phyloP scores from a whole-genome alignment of 2,113 vertebrate species.

The Dinomys branickii region DNA sequence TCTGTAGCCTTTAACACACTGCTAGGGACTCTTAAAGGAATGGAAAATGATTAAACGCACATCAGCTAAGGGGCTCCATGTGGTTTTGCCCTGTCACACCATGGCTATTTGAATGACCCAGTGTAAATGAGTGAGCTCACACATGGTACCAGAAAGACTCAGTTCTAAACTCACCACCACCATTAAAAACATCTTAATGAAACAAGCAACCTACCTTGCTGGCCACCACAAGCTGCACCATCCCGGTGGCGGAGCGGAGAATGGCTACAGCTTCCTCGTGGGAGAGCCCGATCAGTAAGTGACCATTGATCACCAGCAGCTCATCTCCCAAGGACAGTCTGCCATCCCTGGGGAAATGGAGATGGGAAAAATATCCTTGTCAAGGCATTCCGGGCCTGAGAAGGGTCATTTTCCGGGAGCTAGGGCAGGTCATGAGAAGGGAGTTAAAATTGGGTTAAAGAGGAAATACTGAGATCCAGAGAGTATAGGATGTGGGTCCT shows the following conservation, averaged over 20 bases:
- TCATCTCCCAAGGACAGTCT: constrained; percentile 94
- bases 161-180: background rate
- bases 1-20: background rate
- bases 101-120: background rate
- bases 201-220: constrained; percentile 90
- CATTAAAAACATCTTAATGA: background rate
- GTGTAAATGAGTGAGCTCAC: background rate
- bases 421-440: background rate
- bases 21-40: background rate
- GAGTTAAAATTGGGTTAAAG: background rate
- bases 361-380: constrained; percentile 36
- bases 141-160: background rate
- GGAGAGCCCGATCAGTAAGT: constrained; percentile 95
- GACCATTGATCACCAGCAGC: constrained; percentile 96
- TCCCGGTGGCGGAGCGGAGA: constrained; percentile 91
- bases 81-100: background rate
- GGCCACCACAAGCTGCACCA: constrained; percentile 95
- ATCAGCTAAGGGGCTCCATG: background rate
- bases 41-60: background rate
- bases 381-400: constrained; percentile 58
- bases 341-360: constrained; percentile 91
- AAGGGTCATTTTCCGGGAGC: background rate
- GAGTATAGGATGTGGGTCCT: background rate
- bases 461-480: background rate
- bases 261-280: constrained; percentile 95